Base-by-base conservation (phyloP, 2,888 invertebrate species). In the Linhomoeus sp. region DNA sequence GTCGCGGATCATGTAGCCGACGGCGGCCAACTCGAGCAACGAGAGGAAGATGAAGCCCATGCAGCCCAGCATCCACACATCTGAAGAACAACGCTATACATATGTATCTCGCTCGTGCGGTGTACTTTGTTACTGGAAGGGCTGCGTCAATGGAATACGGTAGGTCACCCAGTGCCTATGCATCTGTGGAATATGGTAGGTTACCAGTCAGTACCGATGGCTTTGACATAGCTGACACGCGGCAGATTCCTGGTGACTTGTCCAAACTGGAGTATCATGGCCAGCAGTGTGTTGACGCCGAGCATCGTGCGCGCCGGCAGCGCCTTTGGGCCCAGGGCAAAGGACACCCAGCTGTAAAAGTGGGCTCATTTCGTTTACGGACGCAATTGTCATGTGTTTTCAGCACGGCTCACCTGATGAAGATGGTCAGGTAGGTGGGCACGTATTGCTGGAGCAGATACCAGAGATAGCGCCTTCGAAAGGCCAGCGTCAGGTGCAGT, bases 361-460 rank as follows among this genome's bases (percentile, higher is more conserved):
- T n/a, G n/a, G 37, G 7, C 17, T 22, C 20, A 15, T 14, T 29
- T 22, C 38, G 17, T 25, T 22, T 51, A n/a, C n/a, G n/a, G n/a
- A n/a, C n/a, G n/a, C n/a, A n/a, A n/a, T n/a, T n/a, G n/a, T n/a
- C n/a, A n/a, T n/a, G n/a, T n/a, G n/a, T n/a, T n/a, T n/a, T n/a
- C n/a, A n/a, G n/a, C n/a, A n/a, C 5, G 29, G 29, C 29, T 9
- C 3, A 55, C 59, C 58, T 59, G 43, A 62, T 58, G 44, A 60
- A 61, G 37, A 61, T 62, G 14, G 61, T 61, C 17, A 62, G 54
- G 51, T 62, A 62, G 1, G 61, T 62, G 0, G 61, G 62, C 12
- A 63, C 53, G 43, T 63, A 63, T 2, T 63, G 63, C 47, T 63
- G 63, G 56, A 63, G 56, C 43, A 64, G 60, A 45, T 61, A 55